Conservation (phyloP, 2,797 vertebrate genomes). For the Varecia variegata region DNA sequence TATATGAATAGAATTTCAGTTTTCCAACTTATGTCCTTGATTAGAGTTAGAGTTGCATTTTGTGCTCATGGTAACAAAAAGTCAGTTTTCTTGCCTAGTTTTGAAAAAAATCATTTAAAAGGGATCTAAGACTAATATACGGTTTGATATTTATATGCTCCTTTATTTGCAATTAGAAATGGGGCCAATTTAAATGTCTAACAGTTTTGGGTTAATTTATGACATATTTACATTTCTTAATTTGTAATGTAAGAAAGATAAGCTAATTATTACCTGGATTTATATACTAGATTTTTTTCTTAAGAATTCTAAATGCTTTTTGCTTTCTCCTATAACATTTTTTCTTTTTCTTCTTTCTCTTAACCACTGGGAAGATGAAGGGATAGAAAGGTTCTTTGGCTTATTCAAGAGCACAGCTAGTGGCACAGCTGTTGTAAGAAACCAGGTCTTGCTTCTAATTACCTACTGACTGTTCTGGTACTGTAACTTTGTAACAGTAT, state of each 20-base stretch:
- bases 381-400: not conserved
- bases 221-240: constrained; percentile 32
- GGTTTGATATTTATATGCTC: not conserved
- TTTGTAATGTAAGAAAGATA: constrained; percentile 38
- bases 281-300: not conserved
- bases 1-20: constrained; percentile 25
- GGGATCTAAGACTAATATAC: not conserved
- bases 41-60: constrained; percentile 38
- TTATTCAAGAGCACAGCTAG: not conserved
- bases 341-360: not conserved
- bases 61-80: constrained; percentile 15
- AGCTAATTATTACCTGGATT: constrained; percentile 29
- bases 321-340: not conserved
- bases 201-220: constrained; percentile 37
- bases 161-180: constrained; percentile 33
- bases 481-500: not conserved
- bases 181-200: not conserved
- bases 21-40: not conserved
- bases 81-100: not conserved
- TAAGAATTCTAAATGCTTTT: constrained; percentile 10
- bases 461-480: not conserved
- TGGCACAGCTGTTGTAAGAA: not conserved
- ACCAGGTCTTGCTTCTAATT: not conserved
- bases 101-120: constrained; percentile 46
- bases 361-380: not conserved